These are phyloP conservation scores for Rhadinocentrus ornatus DNA, from an alignment of 2,797 vertebrate genomes.

Conservation along the genomic window DNA sequence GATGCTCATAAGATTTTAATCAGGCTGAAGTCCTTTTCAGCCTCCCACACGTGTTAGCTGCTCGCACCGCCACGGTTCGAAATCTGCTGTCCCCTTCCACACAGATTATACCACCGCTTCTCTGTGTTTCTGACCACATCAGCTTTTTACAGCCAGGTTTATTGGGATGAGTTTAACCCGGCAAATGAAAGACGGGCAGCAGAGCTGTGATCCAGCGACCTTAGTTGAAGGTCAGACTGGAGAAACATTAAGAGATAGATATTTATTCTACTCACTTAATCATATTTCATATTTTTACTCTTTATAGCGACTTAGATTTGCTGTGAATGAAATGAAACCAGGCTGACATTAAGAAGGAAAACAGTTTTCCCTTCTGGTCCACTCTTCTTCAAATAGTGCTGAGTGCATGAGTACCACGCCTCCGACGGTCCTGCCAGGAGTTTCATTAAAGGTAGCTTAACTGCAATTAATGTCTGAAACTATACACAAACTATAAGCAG, in stretches of 20 bases:
- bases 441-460: no score
- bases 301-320: no score
- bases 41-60: conserved; percentile 38
- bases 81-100: conserved; percentile 47
- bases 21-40: conserved; percentile 64
- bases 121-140: conserved; percentile 60
- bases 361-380: no score
- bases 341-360: no score
- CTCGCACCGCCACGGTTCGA: conserved; percentile 52
- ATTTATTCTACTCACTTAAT: neutral
- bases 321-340: no score
- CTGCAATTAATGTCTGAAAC: neutral
- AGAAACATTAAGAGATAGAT: neutral
- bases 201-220: conserved; percentile 40
- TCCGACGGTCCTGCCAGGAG: no score
- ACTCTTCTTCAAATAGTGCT: no score
- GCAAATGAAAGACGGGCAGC: conserved; percentile 55
- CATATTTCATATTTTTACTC: no score
- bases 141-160: conserved; percentile 61
- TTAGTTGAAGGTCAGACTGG: neutral
- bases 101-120: conserved; percentile 46
- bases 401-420: no score
- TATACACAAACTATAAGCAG: neutral
- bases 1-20: conserved; percentile 81
- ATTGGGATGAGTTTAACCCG: conserved; percentile 19